These are phyloP conservation scores for Crenuchus spilurus DNA, from an alignment of 2,797 vertebrate species.

Conservation along the genomic window DNA sequence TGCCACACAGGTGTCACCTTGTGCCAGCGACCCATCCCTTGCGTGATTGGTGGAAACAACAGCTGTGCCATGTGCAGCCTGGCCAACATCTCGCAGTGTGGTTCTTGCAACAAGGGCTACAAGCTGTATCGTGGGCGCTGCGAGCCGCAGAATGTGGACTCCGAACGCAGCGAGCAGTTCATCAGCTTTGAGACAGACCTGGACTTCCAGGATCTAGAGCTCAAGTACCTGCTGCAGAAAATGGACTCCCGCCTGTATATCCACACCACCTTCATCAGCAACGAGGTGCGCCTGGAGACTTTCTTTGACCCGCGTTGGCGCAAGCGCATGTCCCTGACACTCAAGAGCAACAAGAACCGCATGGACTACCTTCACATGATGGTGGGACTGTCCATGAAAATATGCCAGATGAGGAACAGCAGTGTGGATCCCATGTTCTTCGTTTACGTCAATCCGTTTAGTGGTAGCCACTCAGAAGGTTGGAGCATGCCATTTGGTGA, in stretches of 20 bases:
- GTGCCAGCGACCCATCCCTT: constrained; percentile 96
- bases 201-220: constrained; percentile 98
- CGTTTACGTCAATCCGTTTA: constrained; percentile 97
- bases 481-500: constrained; percentile 99
- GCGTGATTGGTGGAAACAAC: constrained; percentile 97
- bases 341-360: constrained; percentile 99
- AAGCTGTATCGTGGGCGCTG: constrained; percentile 97
- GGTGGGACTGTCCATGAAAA: constrained; percentile 96
- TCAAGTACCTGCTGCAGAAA: constrained; percentile 97
- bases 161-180: constrained; percentile 97
- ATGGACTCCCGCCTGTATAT: constrained; percentile 98
- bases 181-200: constrained; percentile 99
- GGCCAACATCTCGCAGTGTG: constrained; percentile 97
- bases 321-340: constrained; percentile 97
- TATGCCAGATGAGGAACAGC: constrained; percentile 98
- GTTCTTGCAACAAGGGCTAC: constrained; percentile 99
- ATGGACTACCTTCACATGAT: constrained; percentile 99
- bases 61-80: constrained; percentile 99
- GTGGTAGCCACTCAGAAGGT: constrained; percentile 97
- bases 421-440: constrained; percentile 99
- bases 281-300: constrained; percentile 97
- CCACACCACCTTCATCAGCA: constrained; percentile 98
- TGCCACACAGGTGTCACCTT: constrained; percentile 93
- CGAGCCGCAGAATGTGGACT: constrained; percentile 98
- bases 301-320: constrained; percentile 98